These are phyloP conservation scores for Heterodera carotae DNA, from an alignment of 1,140 invertebrate species.

Conservation along the genomic window DNA sequence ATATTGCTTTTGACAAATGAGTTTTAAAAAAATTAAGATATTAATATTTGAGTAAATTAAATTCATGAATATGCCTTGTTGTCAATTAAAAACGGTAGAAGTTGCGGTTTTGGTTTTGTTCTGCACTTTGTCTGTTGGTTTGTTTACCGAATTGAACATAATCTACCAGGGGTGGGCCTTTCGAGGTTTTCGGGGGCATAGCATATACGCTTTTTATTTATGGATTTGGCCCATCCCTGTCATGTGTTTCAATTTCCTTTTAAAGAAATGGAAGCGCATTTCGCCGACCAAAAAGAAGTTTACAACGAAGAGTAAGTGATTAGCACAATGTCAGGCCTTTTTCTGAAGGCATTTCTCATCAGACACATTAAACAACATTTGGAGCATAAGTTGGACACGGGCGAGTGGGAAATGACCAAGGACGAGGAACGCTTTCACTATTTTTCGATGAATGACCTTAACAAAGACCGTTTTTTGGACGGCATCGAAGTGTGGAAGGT, in stretches of 20 bases:
- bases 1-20: no score
- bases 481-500: slow-evolving; percentile 39
- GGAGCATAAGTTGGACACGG: slow-evolving; percentile 40
- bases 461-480: slow-evolving; percentile 35
- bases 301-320: slow-evolving; percentile 37
- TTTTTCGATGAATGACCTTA: slow-evolving; percentile 43
- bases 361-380: slow-evolving; percentile 44
- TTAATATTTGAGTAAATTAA: no score
- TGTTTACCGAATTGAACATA: no score
- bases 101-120: no score
- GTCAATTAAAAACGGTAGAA: no score
- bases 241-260: not conserved
- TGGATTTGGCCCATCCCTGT: no score
- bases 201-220: no score
- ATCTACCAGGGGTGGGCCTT: no score
- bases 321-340: not conserved
- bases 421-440: slow-evolving; percentile 42
- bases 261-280: slow-evolving; percentile 22
- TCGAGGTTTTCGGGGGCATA: no score
- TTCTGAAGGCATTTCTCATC: not conserved
- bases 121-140: no score
- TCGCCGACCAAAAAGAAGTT: slow-evolving; percentile 35
- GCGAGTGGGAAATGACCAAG: slow-evolving; percentile 22
- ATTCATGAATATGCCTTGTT: no score
- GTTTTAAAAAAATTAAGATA: no score